Base-by-base conservation (phyloP, 2,888 invertebrate genomes). In the Pristionchus arcanus region DNA sequence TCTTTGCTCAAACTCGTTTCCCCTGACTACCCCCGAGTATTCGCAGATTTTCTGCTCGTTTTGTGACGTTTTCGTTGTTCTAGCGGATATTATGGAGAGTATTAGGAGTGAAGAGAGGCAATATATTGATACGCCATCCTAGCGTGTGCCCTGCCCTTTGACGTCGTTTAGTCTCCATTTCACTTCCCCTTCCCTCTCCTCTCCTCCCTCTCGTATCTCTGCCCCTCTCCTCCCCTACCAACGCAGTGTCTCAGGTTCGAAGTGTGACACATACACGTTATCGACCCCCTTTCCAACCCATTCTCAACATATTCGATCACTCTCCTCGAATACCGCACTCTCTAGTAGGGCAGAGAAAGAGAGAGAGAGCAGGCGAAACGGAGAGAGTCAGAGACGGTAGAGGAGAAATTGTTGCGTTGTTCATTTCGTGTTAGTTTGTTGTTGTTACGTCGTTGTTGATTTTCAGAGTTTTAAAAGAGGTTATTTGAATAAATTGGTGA, bases 371-470 rank as follows among this genome's bases (percentile, higher is more conserved):
- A 42, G 7, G 77, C 11, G 15, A 25, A 49, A 42, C 11, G 7
- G 5, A 42, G 77, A 77, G 77, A 42, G 71, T 77, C n/a, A n/a
- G n/a, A n/a, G n/a, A n/a, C n/a, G n/a, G n/a, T n/a, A n/a, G n/a
- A n/a, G n/a, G n/a, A n/a, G n/a, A n/a, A 77, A 9, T 37, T 42
- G 49, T 77, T 77, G 31, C 11, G 37, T 49, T n/a, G 28, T 68
- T n/a, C 9, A 31, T 68, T n/a, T 71, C 49, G 37, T 34, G 25
- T 77, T 66, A 25, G 34, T 83, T 83, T 89, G 89, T 83, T 89
- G 83, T 89, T 89, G 84, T 59, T 89, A 81, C 81, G 37, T 89
- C 81, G 49, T 71, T 87, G 83, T 84, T 83, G 53, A 63, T 88
- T 77, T 34, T 49, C 15, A 31, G 34, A 25, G 59, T 68, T 66